Base-by-base conservation (phyloP, 2,888 invertebrate species). In the Xylophagus ater region DNA sequence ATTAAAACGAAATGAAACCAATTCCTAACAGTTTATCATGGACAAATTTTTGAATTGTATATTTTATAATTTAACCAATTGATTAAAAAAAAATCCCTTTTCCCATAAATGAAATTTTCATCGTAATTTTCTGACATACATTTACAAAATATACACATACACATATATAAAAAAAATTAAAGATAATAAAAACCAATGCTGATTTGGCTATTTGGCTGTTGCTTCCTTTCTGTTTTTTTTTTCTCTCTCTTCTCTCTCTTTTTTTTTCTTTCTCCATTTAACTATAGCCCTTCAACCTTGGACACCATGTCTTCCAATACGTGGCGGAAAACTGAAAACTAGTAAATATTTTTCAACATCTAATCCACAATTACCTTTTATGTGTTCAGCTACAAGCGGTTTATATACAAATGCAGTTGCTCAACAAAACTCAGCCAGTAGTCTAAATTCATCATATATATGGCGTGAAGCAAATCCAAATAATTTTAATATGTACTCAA, bases 401-500 rank as follows among this genome's bases (percentile, higher is more conserved):
- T 46, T 49, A 19, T 29, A 26, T 20, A 9, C 18, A 24, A 36
- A 44, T 40, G 29, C 50, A 42, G 44, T 47, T 28, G 51, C 45
- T 34, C 50, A 56, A 26, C 63, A 60, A 46, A 58, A 57, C 37
- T 64, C 63, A 19, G 57, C 59, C 3, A 59, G 53, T 48, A 65
- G 65, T 32, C 48, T 65, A 19, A 65, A 65, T 42, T 64, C 65
- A 19, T 65, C 65, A n/a, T 64, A 58, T 42, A 63, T 65, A 34
- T 65, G 65, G 65, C 62, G 65, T 38, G 65, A 65, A 51, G 65
- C 62, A 12, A 64, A 59, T 50, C 65, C 65, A 29, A 65, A 65
- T 47, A 64, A 58, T 52, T 65, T 65, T 41, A 65, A 65, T 49
- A 47, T 65, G 45, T 65, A 65, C 48, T 62, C 65, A 43, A 57